phyloP scores from a whole-genome alignment of 2,113 vertebrate species.

The Colinus virginianus region DNA sequence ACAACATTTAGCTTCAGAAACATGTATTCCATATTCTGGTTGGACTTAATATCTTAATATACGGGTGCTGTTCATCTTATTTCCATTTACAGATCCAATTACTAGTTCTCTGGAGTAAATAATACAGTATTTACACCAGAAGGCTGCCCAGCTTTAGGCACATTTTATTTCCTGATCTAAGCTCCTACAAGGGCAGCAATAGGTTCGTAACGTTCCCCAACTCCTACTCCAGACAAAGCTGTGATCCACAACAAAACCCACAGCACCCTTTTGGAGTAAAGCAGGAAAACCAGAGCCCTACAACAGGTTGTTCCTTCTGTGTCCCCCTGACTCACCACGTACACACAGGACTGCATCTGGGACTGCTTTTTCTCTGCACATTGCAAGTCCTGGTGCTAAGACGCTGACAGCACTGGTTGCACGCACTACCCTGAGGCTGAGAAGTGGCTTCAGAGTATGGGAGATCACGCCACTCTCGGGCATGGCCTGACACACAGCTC shows the following conservation, averaged over 20 bases:
- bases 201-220: rapidly evolving
- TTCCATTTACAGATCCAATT: not conserved
- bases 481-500: rapidly evolving
- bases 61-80: not conserved
- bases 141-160: not conserved
- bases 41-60: not conserved
- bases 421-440: rapidly evolving
- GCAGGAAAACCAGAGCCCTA: not conserved
- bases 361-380: not conserved
- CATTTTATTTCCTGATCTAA: not conserved
- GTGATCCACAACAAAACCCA: rapidly evolving
- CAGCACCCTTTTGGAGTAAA: not conserved
- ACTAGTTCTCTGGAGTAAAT: not conserved
- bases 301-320: not conserved
- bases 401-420: rapidly evolving
- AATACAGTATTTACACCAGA: not conserved
- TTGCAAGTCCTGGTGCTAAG: not conserved
- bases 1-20: not conserved
- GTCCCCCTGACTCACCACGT: not conserved
- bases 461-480: not conserved
- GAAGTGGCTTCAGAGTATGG: not conserved
- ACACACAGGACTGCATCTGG: not conserved
- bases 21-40: not conserved
- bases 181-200: not conserved
- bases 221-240: not conserved